Evolutionary conservation across 2,888 invertebrate species (phyloP).

Genomic region (Ectemnius lituratus): DNA sequence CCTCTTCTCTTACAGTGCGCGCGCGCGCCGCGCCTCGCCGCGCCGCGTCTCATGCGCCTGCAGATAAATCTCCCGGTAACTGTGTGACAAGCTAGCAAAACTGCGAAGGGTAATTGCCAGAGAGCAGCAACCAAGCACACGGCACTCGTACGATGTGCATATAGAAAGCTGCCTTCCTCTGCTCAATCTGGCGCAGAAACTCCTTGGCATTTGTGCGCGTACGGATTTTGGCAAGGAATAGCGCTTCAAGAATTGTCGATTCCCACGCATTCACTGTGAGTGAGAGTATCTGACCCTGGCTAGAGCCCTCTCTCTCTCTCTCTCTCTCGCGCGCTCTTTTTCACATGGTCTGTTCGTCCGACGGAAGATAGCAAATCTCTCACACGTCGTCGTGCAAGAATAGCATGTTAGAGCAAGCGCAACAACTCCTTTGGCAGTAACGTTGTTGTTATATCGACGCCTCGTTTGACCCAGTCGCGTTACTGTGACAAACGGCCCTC

Average conservation of each 20-base stretch:
- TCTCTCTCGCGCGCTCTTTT: not conserved
- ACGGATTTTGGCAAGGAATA: slow-evolving; percentile 30
- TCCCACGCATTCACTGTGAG: slow-evolving; percentile 37
- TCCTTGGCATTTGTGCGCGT: no score
- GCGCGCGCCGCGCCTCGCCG: no score
- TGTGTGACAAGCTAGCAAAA: not conserved
- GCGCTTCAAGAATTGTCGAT: slow-evolving; percentile 21
- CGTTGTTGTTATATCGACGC: slow-evolving; percentile 69
- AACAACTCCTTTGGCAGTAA: slow-evolving; percentile 64
- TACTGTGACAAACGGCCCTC: slow-evolving; percentile 63
- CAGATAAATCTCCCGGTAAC: no score
- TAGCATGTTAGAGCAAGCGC: slow-evolving; percentile 36
- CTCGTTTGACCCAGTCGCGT: slow-evolving; percentile 67
- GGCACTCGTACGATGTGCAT: slow-evolving; percentile 23
- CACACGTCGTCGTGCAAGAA: slow-evolving; percentile 15
- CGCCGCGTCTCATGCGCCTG: no score
- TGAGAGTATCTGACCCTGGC: slow-evolving; percentile 18
- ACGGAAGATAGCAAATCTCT: not conserved
- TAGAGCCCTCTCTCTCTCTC: not conserved
- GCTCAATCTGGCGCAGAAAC: no score
- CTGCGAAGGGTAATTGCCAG: not conserved
- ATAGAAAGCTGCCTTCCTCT: no score
- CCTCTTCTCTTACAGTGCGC: no score
- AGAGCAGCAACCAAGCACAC: not conserved
- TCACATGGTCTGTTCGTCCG: not conserved